Conservation (phyloP, 2,888 invertebrate species). For the Agrotis exclamationis region DNA sequence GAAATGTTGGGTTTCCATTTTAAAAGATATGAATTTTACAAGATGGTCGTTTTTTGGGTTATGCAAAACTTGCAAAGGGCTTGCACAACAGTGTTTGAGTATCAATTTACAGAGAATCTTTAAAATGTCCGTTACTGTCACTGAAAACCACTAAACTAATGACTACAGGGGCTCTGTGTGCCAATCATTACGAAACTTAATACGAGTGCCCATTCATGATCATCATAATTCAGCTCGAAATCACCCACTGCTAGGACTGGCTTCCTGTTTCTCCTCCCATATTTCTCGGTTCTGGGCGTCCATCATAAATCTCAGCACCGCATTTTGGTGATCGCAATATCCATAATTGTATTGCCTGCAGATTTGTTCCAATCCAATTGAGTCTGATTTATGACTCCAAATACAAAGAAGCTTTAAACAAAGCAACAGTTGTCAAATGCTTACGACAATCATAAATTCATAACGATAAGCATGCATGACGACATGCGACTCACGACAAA, state of each 20-base stretch:
- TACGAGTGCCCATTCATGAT: no score
- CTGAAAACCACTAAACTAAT: no score
- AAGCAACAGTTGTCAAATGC: conserved; percentile 29
- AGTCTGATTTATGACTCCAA: conserved; percentile 8
- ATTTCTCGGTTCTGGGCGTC: no score
- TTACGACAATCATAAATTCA: conserved; percentile 50
- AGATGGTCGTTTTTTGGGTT: neutral
- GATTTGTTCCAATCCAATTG: conserved; percentile 9
- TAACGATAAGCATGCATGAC: conserved; percentile 43
- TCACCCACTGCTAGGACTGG: no score
- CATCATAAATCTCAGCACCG: no score
- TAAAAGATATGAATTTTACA: neutral
- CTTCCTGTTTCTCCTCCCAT: no score
- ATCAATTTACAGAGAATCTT: neutral
- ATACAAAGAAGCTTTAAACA: conserved; percentile 23
- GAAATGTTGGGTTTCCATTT: neutral
- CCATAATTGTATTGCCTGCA: neutral
- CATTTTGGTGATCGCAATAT: neutral
- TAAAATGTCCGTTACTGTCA: neutral
- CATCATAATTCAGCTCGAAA: no score
- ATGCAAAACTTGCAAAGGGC: neutral
- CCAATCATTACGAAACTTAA: neutral
- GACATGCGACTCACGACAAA: conserved; percentile 52
- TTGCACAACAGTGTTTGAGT: neutral
- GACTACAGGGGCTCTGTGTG: neutral